Base-by-base conservation (phyloP, 2,888 invertebrate species). In the Standfussiana lucernea region DNA sequence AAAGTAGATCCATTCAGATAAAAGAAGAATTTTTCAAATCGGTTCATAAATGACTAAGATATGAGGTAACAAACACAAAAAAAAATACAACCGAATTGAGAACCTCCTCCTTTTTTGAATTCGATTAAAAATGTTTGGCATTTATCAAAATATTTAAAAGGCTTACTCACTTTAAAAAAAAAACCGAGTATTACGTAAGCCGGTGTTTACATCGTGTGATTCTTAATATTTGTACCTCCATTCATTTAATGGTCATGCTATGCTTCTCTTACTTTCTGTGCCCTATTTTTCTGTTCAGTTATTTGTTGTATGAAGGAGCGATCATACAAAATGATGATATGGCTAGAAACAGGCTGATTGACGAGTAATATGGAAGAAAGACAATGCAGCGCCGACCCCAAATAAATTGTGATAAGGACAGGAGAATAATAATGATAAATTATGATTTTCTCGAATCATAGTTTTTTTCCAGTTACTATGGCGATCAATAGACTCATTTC, bases 161-260 rank as follows among this genome's bases (percentile, higher is more conserved):
- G 61, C 47, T 18, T 71, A 37, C n/a, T 47, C 37, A 32, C 21
- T 45, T 21, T 32, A 70, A 50, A 40, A 11, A 24, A 47, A 71
- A 71, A 71, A 71, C 21, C 47, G n/a, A 40, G 40, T 40, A 2
- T 40, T 74, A 47, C n/a, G 74, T 74, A 71, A 74, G 74, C 15
- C 7, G 3, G 13, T 37, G 24, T 10, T 24, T 28, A 56, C n/a
- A 2, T 59, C 2, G 4, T 59, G 18, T 32, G 32, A 59, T 18
- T 59, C 28, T 32, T 32, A 59, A 3, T 7, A 8, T 59, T 28
- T 15, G 0, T 59, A 32, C 21, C 32, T 32, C 10, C 21, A 32
- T 59, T 59, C 2, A 8, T 59, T 8, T 21, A 32, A 10, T 56
- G 15, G 1, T 8, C 32, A 8, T 32, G 59, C 1, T 21, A 59